phyloP scores from a whole-genome alignment of 2,888 invertebrate genomes.

The Acanthosepion pharaonis region DNA sequence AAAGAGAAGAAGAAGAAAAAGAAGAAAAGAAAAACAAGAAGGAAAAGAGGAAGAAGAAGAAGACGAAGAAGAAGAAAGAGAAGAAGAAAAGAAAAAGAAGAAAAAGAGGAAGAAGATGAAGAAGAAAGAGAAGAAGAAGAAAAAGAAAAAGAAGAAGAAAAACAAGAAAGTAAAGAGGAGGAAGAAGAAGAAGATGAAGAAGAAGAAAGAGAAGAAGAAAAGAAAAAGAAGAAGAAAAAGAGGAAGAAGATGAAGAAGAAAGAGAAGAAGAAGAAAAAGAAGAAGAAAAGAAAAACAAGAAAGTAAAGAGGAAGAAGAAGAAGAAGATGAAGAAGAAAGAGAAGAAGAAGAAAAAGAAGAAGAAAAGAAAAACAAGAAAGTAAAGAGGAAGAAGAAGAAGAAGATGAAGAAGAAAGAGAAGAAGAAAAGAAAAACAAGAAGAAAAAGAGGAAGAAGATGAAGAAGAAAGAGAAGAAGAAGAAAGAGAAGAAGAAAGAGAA shows the following conservation, averaged over 20 bases:
- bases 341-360: not conserved
- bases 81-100: not conserved
- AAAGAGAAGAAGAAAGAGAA: no score
- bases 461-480: no score
- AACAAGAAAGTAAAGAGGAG: no score
- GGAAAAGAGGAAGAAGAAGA: not conserved
- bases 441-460: no score
- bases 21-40: not conserved
- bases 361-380: not conserved
- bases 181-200: no score
- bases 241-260: not conserved
- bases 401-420: no score
- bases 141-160: no score
- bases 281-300: not conserved
- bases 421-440: no score
- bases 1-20: no score
- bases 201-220: no score
- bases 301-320: not conserved
- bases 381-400: not conserved
- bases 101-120: not conserved
- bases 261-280: not conserved
- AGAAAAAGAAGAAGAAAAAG: no score
- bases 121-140: no score
- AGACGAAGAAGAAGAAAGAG: not conserved
- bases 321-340: not conserved